Evolutionary conservation across 2,797 vertebrate species (phyloP), one percentile per base, ranked within the genome.

Genomic region (Eulemur albifrons): DNA sequence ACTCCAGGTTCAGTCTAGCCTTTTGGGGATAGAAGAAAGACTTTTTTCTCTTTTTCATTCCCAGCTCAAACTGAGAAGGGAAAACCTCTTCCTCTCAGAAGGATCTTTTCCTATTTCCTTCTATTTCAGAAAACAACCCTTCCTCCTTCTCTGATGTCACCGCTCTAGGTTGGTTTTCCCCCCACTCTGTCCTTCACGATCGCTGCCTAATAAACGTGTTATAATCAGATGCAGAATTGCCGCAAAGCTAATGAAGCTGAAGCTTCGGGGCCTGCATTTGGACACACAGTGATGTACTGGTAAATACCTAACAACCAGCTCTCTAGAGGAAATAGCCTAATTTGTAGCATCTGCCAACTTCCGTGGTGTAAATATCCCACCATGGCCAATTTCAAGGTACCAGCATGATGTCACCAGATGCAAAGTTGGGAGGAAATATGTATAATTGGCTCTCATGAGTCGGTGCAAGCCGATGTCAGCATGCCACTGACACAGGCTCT

Each of bases 11-110:
- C 90, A 4, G 30, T 57, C 18, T 80, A 7, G 67, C 75, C 90
- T 67, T 81, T 65, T 11, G 90, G 82, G 87, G 82, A 77, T 17
- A 32, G 61, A 89, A 93, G 35, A 89, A 88, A 92, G 59, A 45
- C 4, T 11, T 67, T 80, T 63, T 11, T 38, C 17, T 10, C 21
- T 72, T 38, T 61, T 0, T 32, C 6, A 12, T 9, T 52, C 40
- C n/a, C 7, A 18, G 70, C 90, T 96, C 82, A 69, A 20, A 57
- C n/a, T 4, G 72, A 81, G 87, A 83, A 50, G 52, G 59, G 59
- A n/a, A 86, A 93, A 8, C 20, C 61, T 89, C 70, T 77, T 80
- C 61, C 54, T 92, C 43, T 90, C 72, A 73, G 48, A 90, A 86
- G 52, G 38, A 30, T 69, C 43, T 89, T 90, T 84, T 35, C 57